Base-by-base conservation (phyloP, 1,140 invertebrate genomes). In the Schlechtendalia chinensis region DNA sequence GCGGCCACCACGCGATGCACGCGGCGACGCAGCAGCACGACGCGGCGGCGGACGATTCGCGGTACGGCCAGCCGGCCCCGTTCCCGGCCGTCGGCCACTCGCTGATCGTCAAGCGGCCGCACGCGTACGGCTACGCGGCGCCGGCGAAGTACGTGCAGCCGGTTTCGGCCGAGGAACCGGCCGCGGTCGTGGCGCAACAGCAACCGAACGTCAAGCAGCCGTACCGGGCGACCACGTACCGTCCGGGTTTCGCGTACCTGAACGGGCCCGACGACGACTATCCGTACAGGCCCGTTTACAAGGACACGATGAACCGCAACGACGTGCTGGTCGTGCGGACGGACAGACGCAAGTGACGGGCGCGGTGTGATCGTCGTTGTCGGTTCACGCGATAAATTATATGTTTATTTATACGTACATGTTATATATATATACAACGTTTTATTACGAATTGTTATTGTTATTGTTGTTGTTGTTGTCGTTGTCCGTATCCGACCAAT, bases 271-370 rank as follows among this genome's bases (percentile, higher is more conserved):
- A 79, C 0, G 75, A 79, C 17, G 75, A 79, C 12, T 79, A 50
- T 39, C 58, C 75, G 32, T 79, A 79, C 39, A 45, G 59, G 22
- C 75, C 75, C 56, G 29, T 79, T n/a, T 79, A 79, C 22, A 79
- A 79, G 58, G 75, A 79, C 32, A 14, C 14, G 32, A 79, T 63
- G 24, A 79, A 79, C 11, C 75, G 75, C 12, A 79, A 63, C 58
- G 75, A 79, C 39, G 16, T 77, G 29, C 53, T 58, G 19, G 17
- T 50, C 56, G 75, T 63, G 16, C 39, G 58, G 22, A 19, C 58
- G 0, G 22, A 29, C 0, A 6, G 69, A 6, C 69, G 24, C 58
- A n/a, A 72, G 17, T 72, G 69, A 72, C n/a, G 11, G n/a, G n/a
- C n/a, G n/a, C n/a, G n/a, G n/a, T 14, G 0, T 16, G 12, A 54